Evolutionary conservation across 2,113 vertebrate species (phyloP), one percentile per base, ranked within the genome.

Genomic region (Candoia aspera): DNA sequence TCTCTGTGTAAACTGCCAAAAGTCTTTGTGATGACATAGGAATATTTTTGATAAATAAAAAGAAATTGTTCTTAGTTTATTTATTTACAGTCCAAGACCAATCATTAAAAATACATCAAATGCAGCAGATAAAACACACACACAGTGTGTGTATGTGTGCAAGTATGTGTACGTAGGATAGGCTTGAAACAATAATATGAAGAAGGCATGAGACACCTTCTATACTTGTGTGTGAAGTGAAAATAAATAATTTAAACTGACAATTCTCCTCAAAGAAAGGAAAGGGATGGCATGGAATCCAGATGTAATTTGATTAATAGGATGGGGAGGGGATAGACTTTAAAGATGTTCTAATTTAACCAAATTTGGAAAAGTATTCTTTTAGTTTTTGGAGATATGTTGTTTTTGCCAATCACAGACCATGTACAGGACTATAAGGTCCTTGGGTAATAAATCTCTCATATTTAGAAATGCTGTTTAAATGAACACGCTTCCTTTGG

Each of bases 321-420:
- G 15, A 79, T 8, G 53, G 4, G 21, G 4, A 10, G 17, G 21
- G 17, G 55, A 58, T 24, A 33, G 24, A 2, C 3, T 5, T 17
- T 29, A 29, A 13, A 37, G 54, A 53, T 73, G 29, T 55, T 90
- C 21, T 19, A 59, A 26, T 58, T 54, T 90, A 49, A 59, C 42
- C 42, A 49, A 60, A 24, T 85, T 21, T 90, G 21, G 42, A 85
- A 68, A 11, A 53, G 2, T 8, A 49, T 59, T 26, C 57, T 91
- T 91, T 91, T 85, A 85, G n/a, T 57, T 86, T 86, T 91, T 33
- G 42, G 60, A 59, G 58, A 68, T n/a, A 37, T 68, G 8, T 64
- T 12, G 49, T 15, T 91, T n/a, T 68, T 54, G 21, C 26, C 49
- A 68, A 49, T 12, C n/a, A 64, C 17, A 24, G 33, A 86, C 54